phyloP scores from a whole-genome alignment of 2,888 invertebrate species.

The Himalopsyche japonica region DNA sequence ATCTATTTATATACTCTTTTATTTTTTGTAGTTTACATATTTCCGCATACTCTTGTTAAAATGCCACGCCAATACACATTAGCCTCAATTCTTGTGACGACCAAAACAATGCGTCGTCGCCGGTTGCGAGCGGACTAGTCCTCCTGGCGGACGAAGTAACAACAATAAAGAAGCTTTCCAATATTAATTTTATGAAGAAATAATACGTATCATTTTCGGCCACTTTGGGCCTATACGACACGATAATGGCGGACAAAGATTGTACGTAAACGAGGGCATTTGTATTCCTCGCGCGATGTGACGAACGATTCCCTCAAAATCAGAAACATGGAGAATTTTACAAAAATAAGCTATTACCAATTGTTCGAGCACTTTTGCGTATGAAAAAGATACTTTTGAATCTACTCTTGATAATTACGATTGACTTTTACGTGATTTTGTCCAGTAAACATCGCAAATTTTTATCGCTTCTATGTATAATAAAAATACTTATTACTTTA shows the following conservation, averaged over 20 bases:
- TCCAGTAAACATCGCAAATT: not conserved
- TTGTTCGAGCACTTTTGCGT: not conserved
- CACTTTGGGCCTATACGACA: not conserved
- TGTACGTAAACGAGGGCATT: slow-evolving; percentile 9
- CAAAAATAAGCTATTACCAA: not conserved
- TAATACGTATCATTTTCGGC: slow-evolving; percentile 8
- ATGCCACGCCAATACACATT: not conserved
- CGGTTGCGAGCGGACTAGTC: not conserved
- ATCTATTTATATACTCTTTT: too few relatives aligned
- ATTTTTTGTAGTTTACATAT: too few relatives aligned
- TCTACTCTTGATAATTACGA: not conserved
- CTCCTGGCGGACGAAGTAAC: not conserved
- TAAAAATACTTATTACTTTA: not conserved
- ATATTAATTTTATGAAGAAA: not conserved
- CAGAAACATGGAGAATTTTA: not conserved
- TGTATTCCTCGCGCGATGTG: slow-evolving; percentile 8
- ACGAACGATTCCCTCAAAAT: slow-evolving; percentile 6
- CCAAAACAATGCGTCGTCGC: not conserved
- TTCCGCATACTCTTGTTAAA: too few relatives aligned
- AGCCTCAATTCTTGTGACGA: not conserved
- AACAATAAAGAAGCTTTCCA: slow-evolving; percentile 6
- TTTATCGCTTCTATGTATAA: not conserved
- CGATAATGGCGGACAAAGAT: not conserved
- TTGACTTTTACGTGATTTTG: not conserved
- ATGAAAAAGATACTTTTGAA: not conserved